Conservation (phyloP, 2,888 invertebrate species). For the Heliconius charithonia region DNA sequence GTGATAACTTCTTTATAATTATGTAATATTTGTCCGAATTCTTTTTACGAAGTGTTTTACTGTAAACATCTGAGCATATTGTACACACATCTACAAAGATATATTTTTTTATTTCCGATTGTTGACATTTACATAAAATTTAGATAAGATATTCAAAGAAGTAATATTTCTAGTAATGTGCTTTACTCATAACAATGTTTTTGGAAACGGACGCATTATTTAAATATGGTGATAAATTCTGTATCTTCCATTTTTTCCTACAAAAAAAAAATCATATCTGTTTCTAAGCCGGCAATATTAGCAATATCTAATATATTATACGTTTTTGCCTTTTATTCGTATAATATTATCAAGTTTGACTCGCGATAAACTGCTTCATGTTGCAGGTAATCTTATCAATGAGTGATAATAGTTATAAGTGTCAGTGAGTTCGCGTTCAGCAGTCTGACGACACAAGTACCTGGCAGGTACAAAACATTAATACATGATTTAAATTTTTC, state of each 20-base stretch:
- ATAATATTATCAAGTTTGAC: slow-evolving; percentile 76
- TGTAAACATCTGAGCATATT: background rate
- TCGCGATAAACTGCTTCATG: slow-evolving; percentile 79
- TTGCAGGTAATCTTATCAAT: slow-evolving; percentile 80
- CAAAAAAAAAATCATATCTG: background rate
- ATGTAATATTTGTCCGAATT: background rate
- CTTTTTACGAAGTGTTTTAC: background rate
- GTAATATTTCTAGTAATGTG: background rate
- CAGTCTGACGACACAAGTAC: slow-evolving; percentile 70
- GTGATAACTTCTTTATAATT: background rate
- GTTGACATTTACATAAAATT: slow-evolving; percentile 2
- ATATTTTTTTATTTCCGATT: background rate
- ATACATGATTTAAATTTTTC: slow-evolving; percentile 49
- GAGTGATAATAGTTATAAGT: slow-evolving; percentile 82
- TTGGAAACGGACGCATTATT: slow-evolving; percentile 13
- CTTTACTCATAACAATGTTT: slow-evolving; percentile 20
- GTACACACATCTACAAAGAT: background rate
- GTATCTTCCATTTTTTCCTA: background rate
- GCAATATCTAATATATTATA: slow-evolving; percentile 53
- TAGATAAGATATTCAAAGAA: slow-evolving; percentile 20
- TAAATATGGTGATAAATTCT: background rate
- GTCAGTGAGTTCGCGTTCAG: slow-evolving; percentile 79
- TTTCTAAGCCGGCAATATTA: background rate
- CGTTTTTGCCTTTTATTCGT: slow-evolving; percentile 66
- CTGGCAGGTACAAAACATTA: slow-evolving; percentile 66